Evolutionary conservation across 1,140 invertebrate species (phyloP).

Genomic region (Dufourea novaeangliae): DNA sequence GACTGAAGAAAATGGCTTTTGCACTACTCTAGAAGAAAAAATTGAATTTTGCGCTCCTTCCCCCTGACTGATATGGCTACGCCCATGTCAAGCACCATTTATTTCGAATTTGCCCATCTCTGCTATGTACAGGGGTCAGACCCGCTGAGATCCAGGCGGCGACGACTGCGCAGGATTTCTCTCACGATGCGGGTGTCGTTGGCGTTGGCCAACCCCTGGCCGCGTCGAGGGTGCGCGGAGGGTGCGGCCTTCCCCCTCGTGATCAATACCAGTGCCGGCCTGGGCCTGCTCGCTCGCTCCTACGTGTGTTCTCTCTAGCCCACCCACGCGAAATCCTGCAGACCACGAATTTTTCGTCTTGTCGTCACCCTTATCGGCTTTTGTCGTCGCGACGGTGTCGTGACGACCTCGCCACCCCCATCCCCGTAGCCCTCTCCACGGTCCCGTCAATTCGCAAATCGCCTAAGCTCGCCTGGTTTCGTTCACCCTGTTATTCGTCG

Average conservation of each 20-base stretch:
- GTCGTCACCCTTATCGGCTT: slow-evolving; percentile 39
- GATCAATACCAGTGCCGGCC: slow-evolving; percentile 60
- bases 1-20: no score
- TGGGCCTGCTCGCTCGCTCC: slow-evolving; percentile 22
- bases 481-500: neutral
- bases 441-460: slow-evolving; percentile 7
- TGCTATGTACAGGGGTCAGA: neutral
- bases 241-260: slow-evolving; percentile 57
- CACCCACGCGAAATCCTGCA: slow-evolving; percentile 40
- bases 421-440: neutral
- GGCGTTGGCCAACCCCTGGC: slow-evolving; percentile 35
- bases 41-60: no score
- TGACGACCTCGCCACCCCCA: neutral
- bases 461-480: slow-evolving; percentile 1
- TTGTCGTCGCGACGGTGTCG: slow-evolving; percentile 23
- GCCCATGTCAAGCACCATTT: no score
- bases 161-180: slow-evolving; percentile 50
- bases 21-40: no score
- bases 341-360: slow-evolving; percentile 48
- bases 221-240: slow-evolving; percentile 33
- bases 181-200: slow-evolving; percentile 38
- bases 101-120: no score
- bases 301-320: slow-evolving; percentile 21
- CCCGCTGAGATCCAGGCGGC: slow-evolving; percentile 31
- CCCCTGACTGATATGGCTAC: no score